phyloP scores from a whole-genome alignment of 2,113 vertebrate genomes.

The Motacilla alba region DNA sequence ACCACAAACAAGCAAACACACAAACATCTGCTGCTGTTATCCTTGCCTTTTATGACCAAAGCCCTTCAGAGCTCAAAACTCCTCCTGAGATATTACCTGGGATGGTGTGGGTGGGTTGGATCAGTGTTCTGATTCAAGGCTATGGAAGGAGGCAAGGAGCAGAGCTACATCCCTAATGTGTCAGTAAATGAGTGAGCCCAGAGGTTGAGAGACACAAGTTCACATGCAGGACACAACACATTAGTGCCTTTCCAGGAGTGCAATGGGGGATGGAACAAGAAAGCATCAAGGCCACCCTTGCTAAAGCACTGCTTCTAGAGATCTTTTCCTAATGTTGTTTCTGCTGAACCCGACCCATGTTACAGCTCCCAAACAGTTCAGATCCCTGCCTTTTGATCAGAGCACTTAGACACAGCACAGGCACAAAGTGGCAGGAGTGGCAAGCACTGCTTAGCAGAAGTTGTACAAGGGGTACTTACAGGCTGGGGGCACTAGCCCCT shows the following conservation, averaged over 20 bases:
- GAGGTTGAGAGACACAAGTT: fast-evolving
- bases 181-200: background rate
- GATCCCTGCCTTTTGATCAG: background rate
- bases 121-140: background rate
- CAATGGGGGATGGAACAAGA: background rate
- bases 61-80: background rate
- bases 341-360: background rate
- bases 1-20: background rate
- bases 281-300: background rate
- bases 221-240: background rate
- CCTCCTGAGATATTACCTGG: background rate
- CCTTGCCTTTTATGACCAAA: constrained; percentile 20
- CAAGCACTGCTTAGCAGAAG: background rate
- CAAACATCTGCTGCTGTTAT: constrained; percentile 23
- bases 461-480: background rate
- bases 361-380: background rate
- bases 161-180: background rate
- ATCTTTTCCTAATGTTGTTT: background rate
- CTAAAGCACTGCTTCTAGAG: background rate
- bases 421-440: background rate
- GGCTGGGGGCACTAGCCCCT: background rate
- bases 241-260: background rate
- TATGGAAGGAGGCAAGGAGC: background rate
- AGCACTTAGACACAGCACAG: background rate
- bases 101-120: background rate